Conservation (phyloP, 1,140 invertebrate genomes). For the Drosophila jambulina region DNA sequence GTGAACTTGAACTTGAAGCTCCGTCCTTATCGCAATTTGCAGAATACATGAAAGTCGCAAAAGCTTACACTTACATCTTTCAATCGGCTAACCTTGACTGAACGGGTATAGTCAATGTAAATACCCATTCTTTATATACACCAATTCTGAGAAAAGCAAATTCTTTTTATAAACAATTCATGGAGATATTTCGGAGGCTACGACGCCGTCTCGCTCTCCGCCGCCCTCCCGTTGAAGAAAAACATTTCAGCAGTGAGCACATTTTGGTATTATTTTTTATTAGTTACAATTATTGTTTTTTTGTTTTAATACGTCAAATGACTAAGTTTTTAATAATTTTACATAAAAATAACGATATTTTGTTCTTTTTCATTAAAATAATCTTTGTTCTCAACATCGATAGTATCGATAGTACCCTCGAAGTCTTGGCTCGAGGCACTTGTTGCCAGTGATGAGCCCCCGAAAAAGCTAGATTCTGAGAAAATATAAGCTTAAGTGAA, state of each 20-base stretch:
- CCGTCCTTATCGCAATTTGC: constrained; percentile 7
- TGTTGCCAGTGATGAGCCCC: too few relatives aligned
- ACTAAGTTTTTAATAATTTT: too few relatives aligned
- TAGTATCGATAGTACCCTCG: too few relatives aligned
- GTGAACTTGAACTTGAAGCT: constrained; percentile 57
- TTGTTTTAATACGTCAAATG: too few relatives aligned
- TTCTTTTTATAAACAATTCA: constrained; percentile 29
- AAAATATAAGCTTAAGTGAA: too few relatives aligned
- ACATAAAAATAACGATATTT: too few relatives aligned
- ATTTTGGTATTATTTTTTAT: neutral
- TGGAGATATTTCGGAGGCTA: neutral
- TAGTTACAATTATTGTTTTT: neutral
- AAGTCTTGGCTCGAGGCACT: too few relatives aligned
- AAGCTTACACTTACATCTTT: neutral
- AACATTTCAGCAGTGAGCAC: neutral
- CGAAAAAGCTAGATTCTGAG: too few relatives aligned
- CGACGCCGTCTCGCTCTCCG: neutral
- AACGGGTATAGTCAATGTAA: neutral
- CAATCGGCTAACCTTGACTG: constrained; percentile 1
- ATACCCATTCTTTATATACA: neutral
- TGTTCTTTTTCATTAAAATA: too few relatives aligned
- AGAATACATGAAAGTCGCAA: neutral
- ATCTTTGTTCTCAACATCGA: too few relatives aligned
- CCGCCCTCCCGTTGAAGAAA: neutral
- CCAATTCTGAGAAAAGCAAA: constrained; percentile 16